These are phyloP conservation scores for Nycticorax nycticorax DNA, from an alignment of 2,113 vertebrate genomes.

Conservation along the genomic window DNA sequence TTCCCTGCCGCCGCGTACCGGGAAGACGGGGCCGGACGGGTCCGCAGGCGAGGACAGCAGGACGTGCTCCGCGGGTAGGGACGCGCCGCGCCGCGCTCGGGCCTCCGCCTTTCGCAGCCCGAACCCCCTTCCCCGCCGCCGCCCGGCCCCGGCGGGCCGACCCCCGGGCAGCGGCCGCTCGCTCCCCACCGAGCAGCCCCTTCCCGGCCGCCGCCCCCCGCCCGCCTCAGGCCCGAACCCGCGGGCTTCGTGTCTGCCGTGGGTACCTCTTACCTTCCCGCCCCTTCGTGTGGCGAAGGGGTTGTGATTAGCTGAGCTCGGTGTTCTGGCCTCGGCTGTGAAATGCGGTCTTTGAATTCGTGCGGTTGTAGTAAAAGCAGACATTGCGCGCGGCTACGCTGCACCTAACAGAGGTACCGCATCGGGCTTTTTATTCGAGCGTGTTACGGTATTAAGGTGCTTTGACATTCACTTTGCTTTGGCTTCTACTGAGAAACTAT, in stretches of 20 bases:
- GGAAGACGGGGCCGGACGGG: slow-evolving; percentile 59
- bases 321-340: background rate
- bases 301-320: too few species aligned
- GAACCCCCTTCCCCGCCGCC: too few species aligned
- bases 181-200: background rate
- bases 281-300: rapidly evolving
- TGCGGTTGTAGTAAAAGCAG: background rate
- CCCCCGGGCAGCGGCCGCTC: background rate
- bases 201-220: too few species aligned
- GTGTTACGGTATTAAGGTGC: rapidly evolving
- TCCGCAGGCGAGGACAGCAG: slow-evolving; percentile 78
- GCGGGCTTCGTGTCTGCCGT: too few species aligned
- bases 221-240: too few species aligned
- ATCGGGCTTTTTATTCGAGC: rapidly evolving
- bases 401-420: background rate
- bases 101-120: background rate
- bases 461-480: background rate
- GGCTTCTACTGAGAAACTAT: background rate
- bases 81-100: background rate
- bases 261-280: too few species aligned
- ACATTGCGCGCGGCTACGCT: rapidly evolving
- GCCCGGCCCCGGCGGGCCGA: too few species aligned
- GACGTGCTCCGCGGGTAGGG: slow-evolving; percentile 81
- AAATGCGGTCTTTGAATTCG: background rate
- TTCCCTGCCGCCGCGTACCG: slow-evolving; percentile 5